These are phyloP conservation scores for Nipponacmea schrenckii DNA, from an alignment of 2,888 invertebrate species.

Conservation along the genomic window DNA sequence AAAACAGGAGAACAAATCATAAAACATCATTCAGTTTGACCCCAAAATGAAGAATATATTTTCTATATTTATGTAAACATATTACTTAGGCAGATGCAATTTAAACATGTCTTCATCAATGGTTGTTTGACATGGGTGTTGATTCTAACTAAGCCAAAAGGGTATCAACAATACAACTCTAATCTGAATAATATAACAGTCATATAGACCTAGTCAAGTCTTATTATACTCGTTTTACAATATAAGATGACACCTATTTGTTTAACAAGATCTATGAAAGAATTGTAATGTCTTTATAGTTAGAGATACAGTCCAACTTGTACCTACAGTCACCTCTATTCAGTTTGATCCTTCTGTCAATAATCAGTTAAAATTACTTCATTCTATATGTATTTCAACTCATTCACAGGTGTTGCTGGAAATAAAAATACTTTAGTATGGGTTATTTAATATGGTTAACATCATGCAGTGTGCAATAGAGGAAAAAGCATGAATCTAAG, in stretches of 20 bases:
- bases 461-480: no score
- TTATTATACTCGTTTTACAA: not conserved
- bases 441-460: no score
- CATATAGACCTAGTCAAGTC: constrained; percentile 4
- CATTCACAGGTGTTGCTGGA: not conserved
- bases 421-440: no score
- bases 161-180: not conserved
- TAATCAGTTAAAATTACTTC: not conserved
- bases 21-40: constrained; percentile 2
- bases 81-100: not conserved
- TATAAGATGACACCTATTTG: constrained; percentile 1
- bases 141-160: not conserved
- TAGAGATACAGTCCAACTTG: not conserved
- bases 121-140: not conserved
- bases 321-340: no score
- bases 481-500: no score
- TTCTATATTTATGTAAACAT: not conserved
- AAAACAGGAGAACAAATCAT: not conserved
- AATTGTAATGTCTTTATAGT: not conserved
- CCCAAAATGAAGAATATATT: not conserved
- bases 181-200: not conserved
- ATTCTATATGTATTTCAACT: not conserved
- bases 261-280: not conserved
- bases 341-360: no score
- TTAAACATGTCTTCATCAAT: constrained; percentile 1